These are phyloP conservation scores for Cosmorhoe ocellata DNA, from an alignment of 2,888 invertebrate genomes.

Conservation along the genomic window DNA sequence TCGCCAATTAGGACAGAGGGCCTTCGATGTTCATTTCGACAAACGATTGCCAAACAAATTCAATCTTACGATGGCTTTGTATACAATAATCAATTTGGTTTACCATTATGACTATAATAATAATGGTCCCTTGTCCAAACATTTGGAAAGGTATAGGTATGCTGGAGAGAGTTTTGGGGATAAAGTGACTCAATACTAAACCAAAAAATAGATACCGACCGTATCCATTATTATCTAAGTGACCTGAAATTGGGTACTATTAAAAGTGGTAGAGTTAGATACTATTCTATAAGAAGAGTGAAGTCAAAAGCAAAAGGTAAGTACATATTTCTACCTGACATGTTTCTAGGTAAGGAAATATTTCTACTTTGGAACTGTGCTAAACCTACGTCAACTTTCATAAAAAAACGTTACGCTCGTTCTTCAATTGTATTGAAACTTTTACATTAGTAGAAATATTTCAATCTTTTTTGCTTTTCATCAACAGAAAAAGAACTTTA, in stretches of 20 bases:
- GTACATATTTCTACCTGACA: no score
- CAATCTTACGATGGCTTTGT: conserved; percentile 18
- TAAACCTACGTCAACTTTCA: no score
- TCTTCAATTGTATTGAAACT: no score
- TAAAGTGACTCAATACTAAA: conserved; percentile 45
- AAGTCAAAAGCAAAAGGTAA: no score
- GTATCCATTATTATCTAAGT: no score
- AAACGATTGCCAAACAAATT: conserved; percentile 25
- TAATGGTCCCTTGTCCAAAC: conserved; percentile 52
- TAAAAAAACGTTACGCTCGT: conserved; percentile 8
- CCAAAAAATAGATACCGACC: conserved; percentile 9
- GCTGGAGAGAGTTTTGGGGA: conserved; percentile 61
- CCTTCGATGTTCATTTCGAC: conserved; percentile 23
- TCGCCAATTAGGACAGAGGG: conserved; percentile 18
- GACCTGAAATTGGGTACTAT: no score
- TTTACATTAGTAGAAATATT: conserved; percentile 30
- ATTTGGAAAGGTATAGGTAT: conserved; percentile 52
- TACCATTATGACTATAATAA: conserved; percentile 23
- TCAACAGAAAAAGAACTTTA: conserved; percentile 18
- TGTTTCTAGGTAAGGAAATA: no score
- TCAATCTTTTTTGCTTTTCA: conserved; percentile 30
- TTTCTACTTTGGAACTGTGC: no score
- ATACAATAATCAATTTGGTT: conserved; percentile 27
- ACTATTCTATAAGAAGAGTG: no score
- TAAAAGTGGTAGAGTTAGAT: no score